Evolutionary conservation across 1,140 invertebrate genomes (phyloP).

Genomic region (Rhagoletis zephyria): DNA sequence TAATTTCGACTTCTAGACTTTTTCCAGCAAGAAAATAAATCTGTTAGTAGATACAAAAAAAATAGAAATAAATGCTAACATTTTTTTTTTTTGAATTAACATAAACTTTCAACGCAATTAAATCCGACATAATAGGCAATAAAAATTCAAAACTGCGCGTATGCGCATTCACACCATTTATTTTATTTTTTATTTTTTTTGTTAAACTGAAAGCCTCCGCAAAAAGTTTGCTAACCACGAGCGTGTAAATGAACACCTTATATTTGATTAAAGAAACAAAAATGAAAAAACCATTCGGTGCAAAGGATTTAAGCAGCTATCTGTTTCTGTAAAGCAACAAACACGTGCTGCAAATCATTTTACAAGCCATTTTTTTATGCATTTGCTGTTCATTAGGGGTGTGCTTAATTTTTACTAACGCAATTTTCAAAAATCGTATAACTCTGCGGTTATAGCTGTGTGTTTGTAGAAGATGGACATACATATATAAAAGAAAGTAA

Average conservation of each 20-base stretch:
- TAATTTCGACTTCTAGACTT: too few species aligned
- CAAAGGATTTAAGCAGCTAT: slow-evolving; percentile 22
- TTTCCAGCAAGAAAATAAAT: too few species aligned
- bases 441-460: too few species aligned
- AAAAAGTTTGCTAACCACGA: background rate
- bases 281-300: too few species aligned
- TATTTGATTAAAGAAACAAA: background rate
- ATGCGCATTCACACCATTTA: background rate
- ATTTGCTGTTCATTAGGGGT: background rate
- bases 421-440: background rate
- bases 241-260: background rate
- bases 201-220: slow-evolving; percentile 9
- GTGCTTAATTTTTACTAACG: background rate
- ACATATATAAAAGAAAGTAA: too few species aligned
- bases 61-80: background rate
- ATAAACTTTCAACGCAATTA: background rate
- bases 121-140: too few species aligned
- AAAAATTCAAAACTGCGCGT: too few species aligned
- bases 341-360: background rate
- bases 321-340: background rate
- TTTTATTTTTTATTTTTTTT: background rate
- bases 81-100: background rate
- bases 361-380: background rate
- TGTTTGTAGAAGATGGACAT: too few species aligned
- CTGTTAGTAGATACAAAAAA: too few species aligned